Evolutionary conservation across 1,140 invertebrate genomes (phyloP).

Genomic region (Drosophila kepulauana): DNA sequence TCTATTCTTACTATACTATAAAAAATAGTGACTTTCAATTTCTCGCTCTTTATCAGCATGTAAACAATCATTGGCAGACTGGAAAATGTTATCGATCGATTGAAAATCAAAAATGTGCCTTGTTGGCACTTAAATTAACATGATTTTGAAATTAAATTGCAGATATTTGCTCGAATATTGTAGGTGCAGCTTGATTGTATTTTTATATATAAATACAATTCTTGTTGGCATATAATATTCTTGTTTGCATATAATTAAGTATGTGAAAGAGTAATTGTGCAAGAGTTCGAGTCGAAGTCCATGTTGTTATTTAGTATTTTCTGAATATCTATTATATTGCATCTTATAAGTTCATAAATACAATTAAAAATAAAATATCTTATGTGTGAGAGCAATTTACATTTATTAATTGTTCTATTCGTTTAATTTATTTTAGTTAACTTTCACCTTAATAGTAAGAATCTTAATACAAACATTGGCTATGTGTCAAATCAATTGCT

Average conservation of each 20-base stretch:
- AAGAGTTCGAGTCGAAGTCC: no score
- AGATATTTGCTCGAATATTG: no score
- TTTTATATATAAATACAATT: no score
- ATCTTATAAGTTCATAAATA: no score
- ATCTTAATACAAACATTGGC: constrained; percentile 45
- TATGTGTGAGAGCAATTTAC: background rate
- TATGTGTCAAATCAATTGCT: constrained; percentile 22
- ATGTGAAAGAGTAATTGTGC: no score
- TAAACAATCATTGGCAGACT: constrained; percentile 1
- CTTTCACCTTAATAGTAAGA: constrained; percentile 49
- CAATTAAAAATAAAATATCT: no score
- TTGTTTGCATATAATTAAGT: no score
- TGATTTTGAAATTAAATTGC: no score
- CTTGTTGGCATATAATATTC: no score
- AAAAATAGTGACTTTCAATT: constrained; percentile 29
- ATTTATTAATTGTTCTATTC: constrained; percentile 12
- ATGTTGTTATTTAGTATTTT: no score
- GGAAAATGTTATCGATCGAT: background rate
- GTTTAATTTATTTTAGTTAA: constrained; percentile 51
- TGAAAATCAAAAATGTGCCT: background rate
- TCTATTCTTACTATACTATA: background rate
- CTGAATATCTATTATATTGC: no score
- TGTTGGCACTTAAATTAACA: background rate
- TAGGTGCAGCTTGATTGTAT: no score
- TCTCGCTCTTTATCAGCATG: background rate